Conservation (phyloP, 2,797 vertebrate species). For the Ibycter americanus region DNA sequence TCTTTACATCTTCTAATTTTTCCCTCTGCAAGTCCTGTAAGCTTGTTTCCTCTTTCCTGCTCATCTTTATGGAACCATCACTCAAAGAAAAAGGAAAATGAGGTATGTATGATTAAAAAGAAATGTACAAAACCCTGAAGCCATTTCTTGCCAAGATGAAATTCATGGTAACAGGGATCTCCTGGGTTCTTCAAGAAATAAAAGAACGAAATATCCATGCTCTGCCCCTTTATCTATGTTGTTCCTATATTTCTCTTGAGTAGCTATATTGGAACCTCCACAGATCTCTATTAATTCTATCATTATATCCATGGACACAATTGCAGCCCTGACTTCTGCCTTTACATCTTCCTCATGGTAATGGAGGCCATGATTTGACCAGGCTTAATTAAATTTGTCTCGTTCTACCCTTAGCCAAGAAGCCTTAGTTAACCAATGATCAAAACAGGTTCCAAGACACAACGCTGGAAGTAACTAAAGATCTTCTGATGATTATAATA, state of each 20-base stretch:
- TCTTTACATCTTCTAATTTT: not conserved
- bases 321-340: not conserved
- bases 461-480: not conserved
- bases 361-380: not conserved
- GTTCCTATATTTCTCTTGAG: not conserved
- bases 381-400: not conserved
- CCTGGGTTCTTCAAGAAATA: not conserved
- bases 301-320: not conserved
- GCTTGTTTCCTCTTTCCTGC: not conserved
- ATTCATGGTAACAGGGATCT: not conserved
- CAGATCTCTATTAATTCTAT: not conserved
- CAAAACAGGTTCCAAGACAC: not conserved
- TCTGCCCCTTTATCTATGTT: not conserved
- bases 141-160: not conserved
- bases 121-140: not conserved
- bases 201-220: not conserved
- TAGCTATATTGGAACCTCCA: not conserved
- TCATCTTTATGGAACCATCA: not conserved
- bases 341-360: not conserved
- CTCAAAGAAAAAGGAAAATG: not conserved
- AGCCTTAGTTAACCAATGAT: not conserved
- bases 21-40: not conserved
- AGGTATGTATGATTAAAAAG: not conserved
- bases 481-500: not conserved
- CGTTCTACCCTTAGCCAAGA: not conserved